These are phyloP conservation scores for Leuciscus idus DNA, from an alignment of 2,113 vertebrate species.

Conservation along the genomic window DNA sequence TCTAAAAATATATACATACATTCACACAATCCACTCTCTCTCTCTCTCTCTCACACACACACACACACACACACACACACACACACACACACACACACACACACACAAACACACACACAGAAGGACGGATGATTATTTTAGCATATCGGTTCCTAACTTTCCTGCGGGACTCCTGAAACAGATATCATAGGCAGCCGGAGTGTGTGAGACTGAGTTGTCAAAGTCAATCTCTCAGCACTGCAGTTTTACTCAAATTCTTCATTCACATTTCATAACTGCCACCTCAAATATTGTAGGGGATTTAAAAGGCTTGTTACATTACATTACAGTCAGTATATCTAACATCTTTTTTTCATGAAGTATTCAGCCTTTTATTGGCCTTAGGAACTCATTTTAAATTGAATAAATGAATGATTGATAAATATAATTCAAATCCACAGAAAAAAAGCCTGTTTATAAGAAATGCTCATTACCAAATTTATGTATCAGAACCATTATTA, in stretches of 20 bases:
- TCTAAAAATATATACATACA: constrained; percentile 40
- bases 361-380: not conserved
- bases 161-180: constrained; percentile 69
- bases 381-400: not conserved
- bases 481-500: too few relatives aligned
- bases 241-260: constrained; percentile 59
- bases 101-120: constrained; percentile 8
- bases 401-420: not conserved
- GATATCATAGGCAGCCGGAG: constrained; percentile 62
- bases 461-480: not conserved
- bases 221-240: constrained; percentile 62
- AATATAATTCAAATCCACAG: not conserved
- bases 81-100: not conserved
- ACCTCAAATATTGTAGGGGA: constrained; percentile 37
- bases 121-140: constrained; percentile 70
- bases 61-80: not conserved
- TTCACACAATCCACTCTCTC: not conserved
- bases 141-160: constrained; percentile 68
- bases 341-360: constrained; percentile 16
- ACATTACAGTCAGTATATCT: constrained; percentile 23
- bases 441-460: not conserved
- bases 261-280: constrained; percentile 61
- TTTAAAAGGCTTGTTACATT: constrained; percentile 22
- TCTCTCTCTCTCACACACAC: too few relatives aligned
- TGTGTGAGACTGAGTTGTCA: constrained; percentile 63